Evolutionary conservation across 2,797 vertebrate genomes (phyloP).

Genomic region (Tachyglossus aculeatus): DNA sequence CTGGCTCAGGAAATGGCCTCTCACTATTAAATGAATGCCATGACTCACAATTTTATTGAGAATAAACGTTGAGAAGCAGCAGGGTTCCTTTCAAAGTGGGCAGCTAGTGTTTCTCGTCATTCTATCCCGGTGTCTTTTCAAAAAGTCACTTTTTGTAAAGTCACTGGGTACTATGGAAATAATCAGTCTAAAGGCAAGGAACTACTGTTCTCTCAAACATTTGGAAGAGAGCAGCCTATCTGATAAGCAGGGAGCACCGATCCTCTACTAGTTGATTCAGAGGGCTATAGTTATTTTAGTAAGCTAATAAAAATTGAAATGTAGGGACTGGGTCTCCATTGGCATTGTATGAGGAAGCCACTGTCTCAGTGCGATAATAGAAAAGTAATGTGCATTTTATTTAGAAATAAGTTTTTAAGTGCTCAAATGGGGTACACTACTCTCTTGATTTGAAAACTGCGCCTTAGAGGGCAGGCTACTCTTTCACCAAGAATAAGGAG

Average conservation of each 20-base stretch:
- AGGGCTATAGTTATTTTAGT: not conserved
- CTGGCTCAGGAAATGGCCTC: not conserved
- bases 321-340: too few species aligned
- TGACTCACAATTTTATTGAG: not conserved
- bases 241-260: not conserved
- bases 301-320: too few species aligned
- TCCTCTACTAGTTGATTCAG: not conserved
- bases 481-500: too few species aligned
- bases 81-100: not conserved
- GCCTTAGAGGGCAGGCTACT: too few species aligned
- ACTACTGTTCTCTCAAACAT: not conserved
- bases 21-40: not conserved
- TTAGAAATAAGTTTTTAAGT: not conserved
- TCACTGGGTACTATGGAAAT: not conserved
- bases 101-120: slow-evolving; percentile 30
- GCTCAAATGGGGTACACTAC: not conserved
- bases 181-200: not conserved
- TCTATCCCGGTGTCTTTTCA: slow-evolving; percentile 43
- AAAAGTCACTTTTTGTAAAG: slow-evolving; percentile 8
- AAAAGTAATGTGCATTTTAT: not conserved
- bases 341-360: too few species aligned
- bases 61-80: not conserved
- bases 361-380: not conserved
- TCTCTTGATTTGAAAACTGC: not conserved
- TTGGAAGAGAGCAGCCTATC: not conserved